Base-by-base conservation (phyloP, 1,140 invertebrate genomes). In the Aphelenchoides fujianensis region DNA sequence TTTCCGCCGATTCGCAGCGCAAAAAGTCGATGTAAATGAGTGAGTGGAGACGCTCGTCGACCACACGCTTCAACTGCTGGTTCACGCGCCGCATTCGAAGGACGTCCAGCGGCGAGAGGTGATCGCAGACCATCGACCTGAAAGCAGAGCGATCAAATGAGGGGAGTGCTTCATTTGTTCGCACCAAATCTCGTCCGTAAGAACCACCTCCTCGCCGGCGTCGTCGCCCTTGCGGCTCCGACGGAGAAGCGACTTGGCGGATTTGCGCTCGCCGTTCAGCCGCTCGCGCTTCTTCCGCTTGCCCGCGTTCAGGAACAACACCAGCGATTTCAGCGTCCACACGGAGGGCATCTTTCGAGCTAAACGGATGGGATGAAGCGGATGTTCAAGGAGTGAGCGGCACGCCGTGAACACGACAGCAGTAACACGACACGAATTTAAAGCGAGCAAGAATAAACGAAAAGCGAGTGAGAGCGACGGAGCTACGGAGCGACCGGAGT, bases 11-110 rank as follows among this genome's bases (percentile, higher is more conserved):
- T n/a, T 71, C 70, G 37, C 70, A 69, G 28, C 53, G 63, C 16
- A 71, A 23, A 54, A 71, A 23, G 59, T 71, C 70, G 16, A 71
- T 37, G 37, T 71, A 71, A 16, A 71, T 52, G n/a, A 41, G 31
- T 3, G 36, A n/a, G 7, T 69, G 9, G 5, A 71, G 63, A 19
- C 52, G 36, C n/a, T 28, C 23, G 19, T 31, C 31, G 28, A 71
- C 70, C n/a, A 71, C 28, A 27, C 32, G 5, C 54, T 71, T 16
- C n/a, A 71, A 37, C 19, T 71, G 70, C 31, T 54, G 32, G 30
- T 69, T 69, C 2, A 71, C 70, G 9, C 64, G 19, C 36, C 70
- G 61, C 2, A 71, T 28, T 28, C 34, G 32, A 31, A 71, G 30
- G 16, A 71, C 59, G 35, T 71, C 70, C 16, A 71, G 68, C 23